Conservation (phyloP, 2,888 invertebrate species). For the Helobdella robusta region DNA sequence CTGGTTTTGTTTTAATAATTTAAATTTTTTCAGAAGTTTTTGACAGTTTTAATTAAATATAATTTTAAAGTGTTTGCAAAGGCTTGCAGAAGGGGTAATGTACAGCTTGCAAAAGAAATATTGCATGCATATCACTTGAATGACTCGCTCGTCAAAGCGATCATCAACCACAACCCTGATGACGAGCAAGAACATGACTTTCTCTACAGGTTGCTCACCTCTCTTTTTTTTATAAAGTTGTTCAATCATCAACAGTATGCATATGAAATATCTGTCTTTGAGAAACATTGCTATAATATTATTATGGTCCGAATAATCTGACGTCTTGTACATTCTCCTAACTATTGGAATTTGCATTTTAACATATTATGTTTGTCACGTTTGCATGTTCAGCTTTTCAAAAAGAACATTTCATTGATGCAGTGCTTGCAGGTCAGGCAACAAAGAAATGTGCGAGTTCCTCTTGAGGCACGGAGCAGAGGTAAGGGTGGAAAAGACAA, state of each 20-base stretch:
- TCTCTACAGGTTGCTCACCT: conserved; percentile 19
- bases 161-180: neutral
- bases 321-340: no score
- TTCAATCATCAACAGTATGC: neutral
- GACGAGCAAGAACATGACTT: conserved; percentile 24
- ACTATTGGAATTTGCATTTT: no score
- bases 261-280: neutral
- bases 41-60: no score
- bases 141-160: neutral
- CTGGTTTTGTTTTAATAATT: no score
- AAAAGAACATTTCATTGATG: neutral
- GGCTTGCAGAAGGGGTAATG: conserved; percentile 8
- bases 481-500: conserved; percentile 77
- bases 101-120: conserved; percentile 1
- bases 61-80: conserved; percentile 13
- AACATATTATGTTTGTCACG: no score
- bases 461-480: conserved; percentile 75
- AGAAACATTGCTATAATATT: neutral
- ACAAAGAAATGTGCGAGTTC: conserved; percentile 65
- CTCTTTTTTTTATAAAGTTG: neutral
- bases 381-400: neutral
- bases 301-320: no score
- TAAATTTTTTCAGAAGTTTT: no score
- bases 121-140: neutral
- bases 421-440: conserved; percentile 77